A percentile compares a stretch with the other conserved stretches of the same genome.
Evolutionary conservation across 2,888 invertebrate genomes (phyloP).

Genomic region (Geotrupes spiniger): DNA sequence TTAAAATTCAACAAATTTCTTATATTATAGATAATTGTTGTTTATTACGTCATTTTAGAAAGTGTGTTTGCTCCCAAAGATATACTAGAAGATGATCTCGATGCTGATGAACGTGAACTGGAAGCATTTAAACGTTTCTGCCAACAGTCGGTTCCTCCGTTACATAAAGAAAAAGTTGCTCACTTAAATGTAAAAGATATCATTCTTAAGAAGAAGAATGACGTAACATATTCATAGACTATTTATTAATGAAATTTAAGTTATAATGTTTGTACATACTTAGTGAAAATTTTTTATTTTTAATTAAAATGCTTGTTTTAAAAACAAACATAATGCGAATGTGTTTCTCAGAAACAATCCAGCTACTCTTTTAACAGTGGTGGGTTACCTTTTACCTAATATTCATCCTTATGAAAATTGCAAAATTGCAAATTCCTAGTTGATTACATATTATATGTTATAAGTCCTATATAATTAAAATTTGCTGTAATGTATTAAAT

Average conservation of each 20-base stretch:
- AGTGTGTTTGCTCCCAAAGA: constrained; percentile 81
- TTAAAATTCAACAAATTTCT: neutral
- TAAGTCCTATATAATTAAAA: no score
- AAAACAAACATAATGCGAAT: no score
- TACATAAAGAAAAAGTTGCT: constrained; percentile 70
- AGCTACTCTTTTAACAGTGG: no score
- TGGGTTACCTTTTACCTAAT: no score
- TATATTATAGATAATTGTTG: neutral
- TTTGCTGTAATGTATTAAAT: no score
- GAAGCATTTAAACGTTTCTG: constrained; percentile 87
- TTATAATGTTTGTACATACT: constrained; percentile 15
- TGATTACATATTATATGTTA: no score
- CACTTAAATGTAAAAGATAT: constrained; percentile 79
- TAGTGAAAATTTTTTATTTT: constrained; percentile 9
- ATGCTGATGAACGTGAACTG: constrained; percentile 76
- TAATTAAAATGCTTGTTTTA: no score
- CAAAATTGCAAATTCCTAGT: no score
- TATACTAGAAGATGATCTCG: constrained; percentile 75
- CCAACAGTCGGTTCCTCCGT: constrained; percentile 76
- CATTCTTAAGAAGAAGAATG: constrained; percentile 60
- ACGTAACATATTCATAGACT: constrained; percentile 41
- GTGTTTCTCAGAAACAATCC: no score
- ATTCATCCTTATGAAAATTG: no score
- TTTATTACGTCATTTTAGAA: constrained; percentile 39
- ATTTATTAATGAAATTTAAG: constrained; percentile 16